Conservation (phyloP, 64 coral and sea anemone genomes). For the Trachythela sp. region DNA sequence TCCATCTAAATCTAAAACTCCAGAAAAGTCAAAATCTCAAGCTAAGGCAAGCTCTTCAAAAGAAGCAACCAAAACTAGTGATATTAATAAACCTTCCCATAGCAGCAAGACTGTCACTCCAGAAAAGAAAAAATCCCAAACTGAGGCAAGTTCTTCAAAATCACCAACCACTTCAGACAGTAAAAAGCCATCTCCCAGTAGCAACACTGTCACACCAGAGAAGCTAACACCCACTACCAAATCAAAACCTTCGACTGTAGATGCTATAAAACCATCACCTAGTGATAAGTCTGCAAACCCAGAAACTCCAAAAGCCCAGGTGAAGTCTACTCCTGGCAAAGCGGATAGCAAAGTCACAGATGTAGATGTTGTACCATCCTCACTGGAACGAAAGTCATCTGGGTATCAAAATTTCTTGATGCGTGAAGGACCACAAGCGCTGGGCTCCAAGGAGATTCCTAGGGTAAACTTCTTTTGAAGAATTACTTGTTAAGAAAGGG, state of each 20-base stretch:
- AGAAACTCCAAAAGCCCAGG: background rate
- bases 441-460: constrained; percentile 76
- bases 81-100: no score
- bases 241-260: background rate
- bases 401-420: constrained; percentile 78
- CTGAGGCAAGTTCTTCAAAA: no score
- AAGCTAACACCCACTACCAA: background rate
- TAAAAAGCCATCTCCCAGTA: background rate
- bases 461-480: constrained; percentile 46
- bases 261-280: background rate
- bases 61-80: no score
- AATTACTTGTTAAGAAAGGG: no score
- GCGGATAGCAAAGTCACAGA: background rate
- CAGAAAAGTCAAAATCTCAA: background rate
- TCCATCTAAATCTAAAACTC: background rate
- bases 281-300: background rate
- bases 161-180: no score
- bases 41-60: background rate
- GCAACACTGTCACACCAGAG: background rate
- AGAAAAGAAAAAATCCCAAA: no score
- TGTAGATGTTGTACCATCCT: constrained; percentile 53
- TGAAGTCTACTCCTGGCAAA: background rate
- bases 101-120: no score
- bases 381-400: constrained; percentile 83
- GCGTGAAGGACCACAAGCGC: constrained; percentile 63